Percentiles rank a stretch among this genome's conserved stretches.
Evolutionary conservation across 2,797 vertebrate species (phyloP).

Genomic region (Zonotrichia albicollis): DNA sequence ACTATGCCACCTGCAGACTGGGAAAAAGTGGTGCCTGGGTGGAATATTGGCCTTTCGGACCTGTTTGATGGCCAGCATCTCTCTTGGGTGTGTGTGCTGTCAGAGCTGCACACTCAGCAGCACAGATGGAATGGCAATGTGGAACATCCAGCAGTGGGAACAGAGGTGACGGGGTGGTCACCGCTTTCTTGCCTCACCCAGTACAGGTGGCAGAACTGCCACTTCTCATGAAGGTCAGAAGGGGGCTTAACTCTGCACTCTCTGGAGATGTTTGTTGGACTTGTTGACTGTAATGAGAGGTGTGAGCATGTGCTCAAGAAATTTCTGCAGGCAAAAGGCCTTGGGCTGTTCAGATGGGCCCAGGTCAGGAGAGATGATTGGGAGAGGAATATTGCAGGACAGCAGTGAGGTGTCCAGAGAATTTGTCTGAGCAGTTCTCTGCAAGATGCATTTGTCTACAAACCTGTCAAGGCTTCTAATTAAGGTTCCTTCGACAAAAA

Average conservation of each 20-base stretch:
- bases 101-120: background rate
- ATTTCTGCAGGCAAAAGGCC: background rate
- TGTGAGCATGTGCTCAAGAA: background rate
- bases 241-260: background rate
- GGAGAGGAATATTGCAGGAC: background rate
- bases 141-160: background rate
- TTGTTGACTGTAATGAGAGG: background rate
- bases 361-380: background rate
- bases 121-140: background rate
- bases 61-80: background rate
- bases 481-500: background rate
- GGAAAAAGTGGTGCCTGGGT: background rate
- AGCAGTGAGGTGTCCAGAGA: background rate
- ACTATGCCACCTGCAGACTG: background rate
- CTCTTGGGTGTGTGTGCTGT: background rate
- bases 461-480: background rate
- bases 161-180: background rate
- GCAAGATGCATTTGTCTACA: background rate
- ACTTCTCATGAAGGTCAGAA: background rate
- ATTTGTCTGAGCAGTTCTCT: background rate
- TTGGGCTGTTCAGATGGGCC: background rate
- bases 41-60: background rate
- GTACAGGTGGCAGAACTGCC: conserved; percentile 29
- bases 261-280: background rate
- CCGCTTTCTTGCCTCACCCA: background rate